Evolutionary conservation across 2,797 vertebrate genomes (phyloP), one percentile per base, ranked within the genome.

Genomic region (Tachyglossus aculeatus): DNA sequence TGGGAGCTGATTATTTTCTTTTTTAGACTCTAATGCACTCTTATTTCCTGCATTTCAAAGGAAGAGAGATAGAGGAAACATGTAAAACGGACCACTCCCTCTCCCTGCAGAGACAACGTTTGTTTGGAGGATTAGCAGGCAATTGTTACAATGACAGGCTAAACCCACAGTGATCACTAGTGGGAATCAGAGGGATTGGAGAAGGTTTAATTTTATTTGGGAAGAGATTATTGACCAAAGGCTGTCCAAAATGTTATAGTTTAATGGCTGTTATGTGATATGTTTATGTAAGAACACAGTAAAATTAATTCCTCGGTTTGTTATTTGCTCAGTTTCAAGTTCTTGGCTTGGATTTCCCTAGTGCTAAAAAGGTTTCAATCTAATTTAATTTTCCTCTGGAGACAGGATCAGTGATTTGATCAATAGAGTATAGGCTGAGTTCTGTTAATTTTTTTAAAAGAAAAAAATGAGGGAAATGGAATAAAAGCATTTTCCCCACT

Each of bases 381-480:
- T 1, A 8, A 55, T 40, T 77, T 52, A 48, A 52, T 76, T 40
- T 78, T 76, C 6, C 62, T 71, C 39, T 31, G 70, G 43, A 39
- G 4, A 2, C 4, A n/a, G 22, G 25, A 55, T 68, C 76, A 76
- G 43, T 58, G 75, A 54, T 81, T 77, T 24, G 38, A 70, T 77
- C 45, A 37, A 25, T 58, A 21, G 10, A 48, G 36, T 63, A 71
- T 71, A 65, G 77, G 19, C 60, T 71, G 63, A 67, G 5, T 29
- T 81, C 3, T 69, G 3, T 38, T 67, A 7, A 74, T 81, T 77
- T 74, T n/a, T n/a, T n/a, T n/a, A n/a, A n/a, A n/a, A n/a, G n/a
- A n/a, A n/a, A n/a, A n/a, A n/a, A n/a, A n/a, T n/a, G n/a, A n/a
- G n/a, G n/a, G n/a, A n/a, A n/a, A n/a, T n/a, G n/a, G n/a, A 45